Evolutionary conservation across 2,888 invertebrate species (phyloP).

Genomic region (Suillia variegata): DNA sequence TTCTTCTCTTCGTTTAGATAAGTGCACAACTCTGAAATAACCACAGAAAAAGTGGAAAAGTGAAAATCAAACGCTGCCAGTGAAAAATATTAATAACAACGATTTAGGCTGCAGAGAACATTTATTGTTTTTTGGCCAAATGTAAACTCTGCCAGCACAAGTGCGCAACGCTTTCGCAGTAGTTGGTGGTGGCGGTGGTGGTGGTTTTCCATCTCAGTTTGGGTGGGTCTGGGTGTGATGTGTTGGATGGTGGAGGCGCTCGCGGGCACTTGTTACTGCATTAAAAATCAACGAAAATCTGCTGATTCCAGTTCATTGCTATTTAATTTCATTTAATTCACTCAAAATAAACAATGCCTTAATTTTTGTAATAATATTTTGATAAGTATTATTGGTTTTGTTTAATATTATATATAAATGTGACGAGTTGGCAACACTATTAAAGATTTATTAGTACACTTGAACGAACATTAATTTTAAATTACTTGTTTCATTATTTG

Average conservation of each 20-base stretch:
- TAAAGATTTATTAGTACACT: no score
- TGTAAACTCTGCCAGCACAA: not conserved
- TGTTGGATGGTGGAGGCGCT: not conserved
- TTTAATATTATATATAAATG: no score
- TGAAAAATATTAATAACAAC: constrained; percentile 19
- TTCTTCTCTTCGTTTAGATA: no score
- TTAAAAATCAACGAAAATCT: constrained; percentile 57
- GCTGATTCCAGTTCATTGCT: constrained; percentile 62
- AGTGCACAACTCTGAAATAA: not conserved
- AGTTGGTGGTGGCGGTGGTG: constrained; percentile 1
- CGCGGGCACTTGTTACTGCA: constrained; percentile 34
- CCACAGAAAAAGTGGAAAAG: not conserved
- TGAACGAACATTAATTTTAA: no score
- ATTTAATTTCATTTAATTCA: constrained; percentile 59
- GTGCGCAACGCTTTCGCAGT: not conserved
- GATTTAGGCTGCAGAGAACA: constrained; percentile 14
- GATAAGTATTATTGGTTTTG: no score
- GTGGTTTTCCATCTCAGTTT: no score
- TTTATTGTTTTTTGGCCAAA: constrained; percentile 14
- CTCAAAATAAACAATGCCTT: constrained; percentile 49
- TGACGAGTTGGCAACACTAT: no score
- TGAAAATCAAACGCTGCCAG: not conserved
- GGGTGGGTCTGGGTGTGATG: not conserved
- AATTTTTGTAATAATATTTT: constrained; percentile 5
- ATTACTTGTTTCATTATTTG: no score